Percentiles rank a stretch among this genome's conserved stretches.
Conservation (phyloP, 2,888 invertebrate species). For the Labia minor region DNA sequence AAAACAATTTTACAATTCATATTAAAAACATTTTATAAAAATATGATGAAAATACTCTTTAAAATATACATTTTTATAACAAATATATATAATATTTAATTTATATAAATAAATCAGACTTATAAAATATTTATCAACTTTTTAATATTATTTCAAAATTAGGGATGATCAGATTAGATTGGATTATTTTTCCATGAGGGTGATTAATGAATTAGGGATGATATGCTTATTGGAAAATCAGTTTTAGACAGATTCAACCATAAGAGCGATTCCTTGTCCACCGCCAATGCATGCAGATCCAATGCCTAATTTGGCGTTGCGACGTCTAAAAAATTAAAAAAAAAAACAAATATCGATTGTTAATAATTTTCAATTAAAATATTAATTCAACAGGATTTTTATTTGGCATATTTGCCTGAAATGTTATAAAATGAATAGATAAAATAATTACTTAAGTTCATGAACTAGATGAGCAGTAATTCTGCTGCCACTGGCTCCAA, state of each 20-base stretch:
- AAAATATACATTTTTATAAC: not conserved
- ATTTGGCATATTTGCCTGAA: too few relatives aligned
- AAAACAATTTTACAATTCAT: too few relatives aligned
- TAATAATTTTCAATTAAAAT: too few relatives aligned
- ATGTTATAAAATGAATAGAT: too few relatives aligned
- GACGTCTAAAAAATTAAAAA: constrained; percentile 50
- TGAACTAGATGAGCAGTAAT: constrained; percentile 86
- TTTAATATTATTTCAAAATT: too few relatives aligned
- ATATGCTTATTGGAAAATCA: not conserved
- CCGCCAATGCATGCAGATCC: constrained; percentile 98
- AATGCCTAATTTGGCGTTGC: constrained; percentile 73
- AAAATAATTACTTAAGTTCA: constrained; percentile 67
- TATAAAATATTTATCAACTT: too few relatives aligned
- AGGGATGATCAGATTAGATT: too few relatives aligned
- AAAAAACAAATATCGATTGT: not conserved
- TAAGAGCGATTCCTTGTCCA: constrained; percentile 91
- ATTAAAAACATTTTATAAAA: too few relatives aligned
- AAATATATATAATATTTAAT: not conserved
- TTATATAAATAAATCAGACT: not conserved
- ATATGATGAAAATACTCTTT: too few relatives aligned
- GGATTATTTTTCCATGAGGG: too few relatives aligned
- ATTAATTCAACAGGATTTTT: too few relatives aligned
- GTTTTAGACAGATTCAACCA: constrained; percentile 64
- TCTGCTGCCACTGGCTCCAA: constrained; percentile 87
- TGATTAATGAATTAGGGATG: not conserved